Base-by-base conservation (phyloP, 2,888 invertebrate species). In the Sarcophaga caerulescens region DNA sequence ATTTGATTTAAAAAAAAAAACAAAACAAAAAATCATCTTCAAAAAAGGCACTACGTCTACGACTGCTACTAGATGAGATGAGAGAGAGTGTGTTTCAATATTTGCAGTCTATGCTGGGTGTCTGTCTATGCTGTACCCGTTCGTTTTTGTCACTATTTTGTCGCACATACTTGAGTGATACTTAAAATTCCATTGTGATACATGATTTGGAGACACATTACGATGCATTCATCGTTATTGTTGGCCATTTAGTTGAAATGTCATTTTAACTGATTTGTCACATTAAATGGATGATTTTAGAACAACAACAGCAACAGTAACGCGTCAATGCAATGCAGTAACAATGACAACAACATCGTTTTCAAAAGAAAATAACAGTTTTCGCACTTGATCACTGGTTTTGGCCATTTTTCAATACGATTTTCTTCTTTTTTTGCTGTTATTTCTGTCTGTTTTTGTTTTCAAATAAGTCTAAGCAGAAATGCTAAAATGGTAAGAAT, bases 221-320 rank as follows among this genome's bases (percentile, higher is more conserved):
- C 83, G 69, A 70, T 74, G 59, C 62, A 59, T 82, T 47, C 76
- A 66, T 21, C 60, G 65, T 73, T 52, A 71, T 77, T 77, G 78
- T 35, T 78, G 84, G 84, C 81, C 69, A 85, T 85, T 85, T 81
- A 74, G 84, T 84, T 76, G 52, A 84, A 85, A 84, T 81, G 84
- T 81, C 85, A 81, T 60, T 79, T 84, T 74, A 74, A 74, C 81
- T 79, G 83, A 85, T 88, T 87, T 87, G 85, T 87, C 86, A 85
- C 88, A 87, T 88, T 83, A 85, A 88, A 86, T 83, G 79, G 82
- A 83, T 84, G 77, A 81, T 86, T 80, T 86, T 85, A 85, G 70
- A 82, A 65, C 76, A 71, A 57, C 65, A 76, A 59, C 25, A 12
- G 4, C 52, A 52, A 17, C 59, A n/a, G 59, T 62, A 78, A 35